Evolutionary conservation across 2,113 vertebrate genomes (phyloP).

Genomic region (Potamarius usumacintae): DNA sequence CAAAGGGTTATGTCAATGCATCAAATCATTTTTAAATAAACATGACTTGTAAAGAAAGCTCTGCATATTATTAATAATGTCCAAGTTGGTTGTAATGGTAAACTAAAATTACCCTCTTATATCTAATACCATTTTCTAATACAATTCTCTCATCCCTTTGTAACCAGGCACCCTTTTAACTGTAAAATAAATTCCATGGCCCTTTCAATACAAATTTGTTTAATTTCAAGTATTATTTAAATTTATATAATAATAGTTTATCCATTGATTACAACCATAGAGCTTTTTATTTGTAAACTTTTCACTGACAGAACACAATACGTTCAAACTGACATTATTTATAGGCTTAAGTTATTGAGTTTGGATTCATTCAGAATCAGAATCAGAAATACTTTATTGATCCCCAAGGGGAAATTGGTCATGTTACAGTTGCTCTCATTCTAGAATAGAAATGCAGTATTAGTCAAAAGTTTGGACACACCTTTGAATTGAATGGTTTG

Average conservation of each 20-base stretch:
- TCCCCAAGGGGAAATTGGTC: too few relatives aligned
- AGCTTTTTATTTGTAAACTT: background rate
- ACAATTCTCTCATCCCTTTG: background rate
- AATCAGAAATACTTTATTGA: too few relatives aligned
- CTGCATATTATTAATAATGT: background rate
- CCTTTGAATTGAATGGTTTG: too few relatives aligned
- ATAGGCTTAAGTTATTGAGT: background rate
- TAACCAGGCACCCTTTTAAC: background rate
- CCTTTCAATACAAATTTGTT: background rate
- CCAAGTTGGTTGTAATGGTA: background rate
- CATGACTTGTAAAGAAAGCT: background rate
- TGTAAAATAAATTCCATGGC: background rate
- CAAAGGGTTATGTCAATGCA: background rate
- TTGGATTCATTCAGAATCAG: background rate
- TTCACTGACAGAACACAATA: background rate
- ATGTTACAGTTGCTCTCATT: too few relatives aligned
- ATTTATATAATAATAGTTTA: background rate
- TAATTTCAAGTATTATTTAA: background rate
- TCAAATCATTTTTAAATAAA: background rate
- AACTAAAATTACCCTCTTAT: background rate
- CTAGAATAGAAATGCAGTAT: too few relatives aligned
- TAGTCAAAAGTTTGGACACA: too few relatives aligned
- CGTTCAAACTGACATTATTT: background rate
- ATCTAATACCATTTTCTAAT: background rate
- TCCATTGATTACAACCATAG: background rate